A percentile compares a stretch with the other conserved stretches of the same genome.
These are phyloP conservation scores for Prietella phreatophila DNA, from an alignment of 2,113 vertebrate genomes.

Conservation along the genomic window DNA sequence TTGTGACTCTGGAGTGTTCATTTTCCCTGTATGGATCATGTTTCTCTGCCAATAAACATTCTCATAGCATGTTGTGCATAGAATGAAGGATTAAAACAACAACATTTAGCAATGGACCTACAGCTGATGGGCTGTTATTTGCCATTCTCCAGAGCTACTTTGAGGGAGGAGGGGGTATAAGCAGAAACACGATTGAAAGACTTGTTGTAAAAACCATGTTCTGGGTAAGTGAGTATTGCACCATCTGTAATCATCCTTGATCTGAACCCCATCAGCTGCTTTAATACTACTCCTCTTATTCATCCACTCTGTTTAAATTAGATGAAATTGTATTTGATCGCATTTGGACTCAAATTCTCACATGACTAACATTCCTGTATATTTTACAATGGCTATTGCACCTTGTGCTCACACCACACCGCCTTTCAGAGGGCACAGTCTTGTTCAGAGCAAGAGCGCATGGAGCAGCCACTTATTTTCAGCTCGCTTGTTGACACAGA, in stretches of 20 bases:
- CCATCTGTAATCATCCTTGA: neutral
- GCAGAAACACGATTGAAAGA: neutral
- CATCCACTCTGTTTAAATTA: neutral
- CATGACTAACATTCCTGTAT: constrained; percentile 14
- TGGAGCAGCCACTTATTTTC: constrained; percentile 54
- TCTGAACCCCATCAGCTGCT: neutral
- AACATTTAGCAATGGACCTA: neutral
- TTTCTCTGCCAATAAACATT: constrained; percentile 43
- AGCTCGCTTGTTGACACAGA: constrained; percentile 48
- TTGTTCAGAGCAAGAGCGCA: constrained; percentile 22
- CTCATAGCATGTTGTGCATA: constrained; percentile 8
- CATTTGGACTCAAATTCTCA: constrained; percentile 16
- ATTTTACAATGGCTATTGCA: constrained; percentile 24
- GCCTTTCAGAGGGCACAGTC: constrained; percentile 30
- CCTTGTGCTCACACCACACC: constrained; percentile 10
- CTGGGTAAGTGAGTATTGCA: neutral
- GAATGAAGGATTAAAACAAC: constrained; percentile 14
- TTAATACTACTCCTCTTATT: neutral
- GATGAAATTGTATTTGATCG: neutral
- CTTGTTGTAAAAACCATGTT: neutral
- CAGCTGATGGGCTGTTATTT: neutral
- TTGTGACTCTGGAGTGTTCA: constrained; percentile 34
- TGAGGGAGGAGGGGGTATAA: no score
- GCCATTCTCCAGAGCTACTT: neutral
- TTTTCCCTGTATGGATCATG: constrained; percentile 12